phyloP scores from a whole-genome alignment of 2,113 vertebrate species.

The Pangasianodon hypophthalmus region DNA sequence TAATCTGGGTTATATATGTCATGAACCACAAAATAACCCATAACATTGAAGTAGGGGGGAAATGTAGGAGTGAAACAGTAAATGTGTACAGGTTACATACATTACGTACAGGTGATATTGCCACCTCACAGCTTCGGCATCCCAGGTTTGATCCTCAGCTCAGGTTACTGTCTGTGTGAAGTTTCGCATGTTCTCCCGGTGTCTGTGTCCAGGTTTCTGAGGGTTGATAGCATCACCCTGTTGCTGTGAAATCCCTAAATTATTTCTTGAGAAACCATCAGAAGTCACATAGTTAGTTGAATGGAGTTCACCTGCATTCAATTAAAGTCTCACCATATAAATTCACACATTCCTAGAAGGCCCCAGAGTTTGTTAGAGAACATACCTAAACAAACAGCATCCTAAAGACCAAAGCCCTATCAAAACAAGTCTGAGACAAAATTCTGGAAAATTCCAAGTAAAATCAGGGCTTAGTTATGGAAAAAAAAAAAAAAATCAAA shows the following conservation, averaged over 20 bases:
- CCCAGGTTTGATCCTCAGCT: neutral
- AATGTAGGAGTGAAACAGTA: no score
- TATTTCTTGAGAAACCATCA: neutral
- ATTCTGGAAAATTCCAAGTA: neutral
- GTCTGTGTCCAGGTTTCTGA: neutral
- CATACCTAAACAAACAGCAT: neutral
- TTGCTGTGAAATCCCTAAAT: neutral
- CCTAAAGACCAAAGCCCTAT: neutral
- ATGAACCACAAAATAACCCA: neutral
- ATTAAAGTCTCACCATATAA: neutral
- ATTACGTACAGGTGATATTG: neutral
- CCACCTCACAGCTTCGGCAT: neutral
- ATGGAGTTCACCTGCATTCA: neutral
- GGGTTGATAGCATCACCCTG: neutral
- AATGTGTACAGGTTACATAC: neutral
- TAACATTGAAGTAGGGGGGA: neutral
- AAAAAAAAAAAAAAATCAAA: neutral
- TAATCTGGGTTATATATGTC: neutral
- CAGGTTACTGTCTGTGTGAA: neutral
- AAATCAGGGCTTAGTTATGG: neutral
- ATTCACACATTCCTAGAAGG: neutral
- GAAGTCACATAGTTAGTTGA: neutral
- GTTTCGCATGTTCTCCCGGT: neutral
- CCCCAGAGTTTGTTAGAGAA: neutral
- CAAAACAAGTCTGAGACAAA: neutral